These are phyloP conservation scores for Frankliniella fusca DNA, from an alignment of 2,888 invertebrate species.

Conservation along the genomic window DNA sequence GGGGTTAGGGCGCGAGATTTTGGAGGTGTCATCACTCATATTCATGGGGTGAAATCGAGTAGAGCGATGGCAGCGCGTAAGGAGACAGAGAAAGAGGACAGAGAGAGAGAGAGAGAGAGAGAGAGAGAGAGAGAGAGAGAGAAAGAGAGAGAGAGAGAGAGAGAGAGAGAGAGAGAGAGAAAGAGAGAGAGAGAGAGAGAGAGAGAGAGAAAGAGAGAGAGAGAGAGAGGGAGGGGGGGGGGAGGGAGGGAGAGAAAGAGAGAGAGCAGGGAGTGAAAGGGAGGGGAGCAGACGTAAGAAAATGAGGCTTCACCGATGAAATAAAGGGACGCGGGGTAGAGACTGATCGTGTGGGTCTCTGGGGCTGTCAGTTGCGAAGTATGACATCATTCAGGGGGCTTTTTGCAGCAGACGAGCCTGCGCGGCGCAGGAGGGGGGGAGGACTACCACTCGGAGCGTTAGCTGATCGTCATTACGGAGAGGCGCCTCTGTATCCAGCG, in stretches of 20 bases:
- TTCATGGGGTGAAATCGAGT: constrained; percentile 16
- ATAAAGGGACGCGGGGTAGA: neutral
- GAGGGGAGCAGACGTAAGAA: constrained; percentile 5
- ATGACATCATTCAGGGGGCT: neutral
- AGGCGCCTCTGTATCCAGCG: too few relatives aligned
- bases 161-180: constrained; percentile 4
- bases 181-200: neutral
- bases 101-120: neutral
- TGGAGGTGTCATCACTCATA: neutral
- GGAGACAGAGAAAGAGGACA: constrained; percentile 21
- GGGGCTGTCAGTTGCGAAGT: neutral
- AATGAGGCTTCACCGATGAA: constrained; percentile 16
- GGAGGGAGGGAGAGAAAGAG: neutral
- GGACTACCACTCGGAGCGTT: too few relatives aligned
- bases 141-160: constrained; percentile 1
- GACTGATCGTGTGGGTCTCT: constrained; percentile 21
- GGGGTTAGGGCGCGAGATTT: neutral
- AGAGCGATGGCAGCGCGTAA: neutral
- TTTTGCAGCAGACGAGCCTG: neutral
- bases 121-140: neutral
- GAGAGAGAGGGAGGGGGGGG: neutral
- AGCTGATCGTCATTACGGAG: too few relatives aligned
- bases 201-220: neutral
- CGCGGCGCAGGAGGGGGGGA: neutral
- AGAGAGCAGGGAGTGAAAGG: neutral